These are phyloP conservation scores for Phodopus roborovskii DNA, from an alignment of 2,113 vertebrate genomes.

Conservation along the genomic window DNA sequence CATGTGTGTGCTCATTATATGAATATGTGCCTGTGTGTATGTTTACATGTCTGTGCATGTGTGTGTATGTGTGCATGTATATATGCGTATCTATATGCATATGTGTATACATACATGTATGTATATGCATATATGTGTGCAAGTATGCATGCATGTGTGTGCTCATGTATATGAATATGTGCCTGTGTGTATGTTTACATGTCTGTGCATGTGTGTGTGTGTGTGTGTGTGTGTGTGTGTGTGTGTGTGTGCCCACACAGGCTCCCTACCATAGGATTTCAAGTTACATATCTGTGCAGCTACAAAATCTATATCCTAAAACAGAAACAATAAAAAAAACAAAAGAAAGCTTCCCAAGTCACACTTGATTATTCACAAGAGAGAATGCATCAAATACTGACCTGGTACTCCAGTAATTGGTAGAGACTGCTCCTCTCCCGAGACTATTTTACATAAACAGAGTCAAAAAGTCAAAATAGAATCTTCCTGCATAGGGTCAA, in stretches of 20 bases:
- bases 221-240: not conserved
- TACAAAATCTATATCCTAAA: not conserved
- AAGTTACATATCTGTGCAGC: not conserved
- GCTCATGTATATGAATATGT: not conserved
- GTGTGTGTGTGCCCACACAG: not conserved
- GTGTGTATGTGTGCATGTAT: not conserved
- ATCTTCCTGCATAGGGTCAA: not conserved
- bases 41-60: fast-evolving
- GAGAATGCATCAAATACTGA: not conserved
- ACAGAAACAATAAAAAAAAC: not conserved
- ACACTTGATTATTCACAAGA: not conserved
- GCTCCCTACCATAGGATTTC: not conserved
- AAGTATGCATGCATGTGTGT: not conserved
- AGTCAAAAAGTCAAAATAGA: not conserved
- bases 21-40: not conserved
- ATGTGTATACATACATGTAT: no score
- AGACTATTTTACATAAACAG: not conserved
- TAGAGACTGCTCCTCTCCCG: not conserved
- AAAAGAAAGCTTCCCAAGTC: not conserved
- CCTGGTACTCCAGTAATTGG: not conserved
- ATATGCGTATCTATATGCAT: not conserved
- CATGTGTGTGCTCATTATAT: not conserved
- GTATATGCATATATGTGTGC: not conserved
- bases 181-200: not conserved
- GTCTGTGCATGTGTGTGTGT: not conserved